Base-by-base conservation (phyloP, 1,140 invertebrate genomes). In the Aleiodes sp. region DNA sequence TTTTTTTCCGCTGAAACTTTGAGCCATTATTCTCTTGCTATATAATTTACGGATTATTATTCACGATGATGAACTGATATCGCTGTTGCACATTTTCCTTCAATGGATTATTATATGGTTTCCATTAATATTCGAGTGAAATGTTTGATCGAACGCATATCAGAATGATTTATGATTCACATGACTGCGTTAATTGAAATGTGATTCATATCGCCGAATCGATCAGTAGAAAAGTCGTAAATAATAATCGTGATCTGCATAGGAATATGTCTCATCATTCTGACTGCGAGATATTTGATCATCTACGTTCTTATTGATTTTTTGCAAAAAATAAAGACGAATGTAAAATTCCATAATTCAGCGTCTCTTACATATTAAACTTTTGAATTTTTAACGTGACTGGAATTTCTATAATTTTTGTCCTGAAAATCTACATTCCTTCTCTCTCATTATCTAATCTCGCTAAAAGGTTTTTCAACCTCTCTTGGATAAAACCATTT, bases 371-470 rank as follows among this genome's bases (percentile, higher is more conserved):
- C 39, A 43, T 43, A 43, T 43, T 43, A 43, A 43, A 12, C 39
- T 16, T 16, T 16, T 16, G 39, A 43, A 43, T 14, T 4, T 16
- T 16, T 16, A 6, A 59, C 56, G 56, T 59, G 56, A 59, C 56
- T 4, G 1, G 39, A 43, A 43, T 43, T 16, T 16, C 19, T 16
- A 12, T 2, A n/a, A 43, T 57, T 26, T 24, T 52, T n/a, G 9
- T n/a, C 16, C n/a, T 16, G 52, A 4, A 12, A 41, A 26, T 14
- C 37, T 39, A n/a, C 29, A 41, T 43, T 43, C 37, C 26, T 43
- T 64, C 7, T 41, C 43, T 26, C 21, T 31, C 37, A 64, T 64
- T 64, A 64, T 43, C 39, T 64, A 64, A 64, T 64, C 37, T 24
- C 37, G 39, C 61, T 64, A 43, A 64, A 43, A 64, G 61, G 35